These are phyloP conservation scores for Sebastiscus tertius DNA, from an alignment of 2,797 vertebrate species.

Conservation along the genomic window DNA sequence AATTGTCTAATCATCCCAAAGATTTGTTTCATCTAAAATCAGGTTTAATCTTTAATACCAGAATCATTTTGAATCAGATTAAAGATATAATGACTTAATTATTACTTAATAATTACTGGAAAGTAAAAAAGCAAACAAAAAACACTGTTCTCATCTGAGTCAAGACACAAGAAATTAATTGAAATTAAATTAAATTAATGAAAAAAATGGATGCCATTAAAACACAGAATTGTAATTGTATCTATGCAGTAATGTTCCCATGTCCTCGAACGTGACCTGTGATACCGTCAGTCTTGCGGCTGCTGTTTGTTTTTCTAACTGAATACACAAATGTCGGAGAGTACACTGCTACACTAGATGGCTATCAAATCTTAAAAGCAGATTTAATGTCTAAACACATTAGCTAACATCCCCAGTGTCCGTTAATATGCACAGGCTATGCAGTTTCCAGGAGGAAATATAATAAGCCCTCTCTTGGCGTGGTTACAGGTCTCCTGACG, in stretches of 20 bases:
- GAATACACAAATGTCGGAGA: conserved; percentile 59
- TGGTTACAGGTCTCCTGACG: conserved; percentile 56
- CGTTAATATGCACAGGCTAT: conserved; percentile 53
- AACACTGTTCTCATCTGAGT: background rate
- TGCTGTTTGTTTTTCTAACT: conserved; percentile 61
- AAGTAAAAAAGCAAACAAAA: background rate
- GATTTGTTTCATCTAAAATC: background rate
- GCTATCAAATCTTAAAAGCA: conserved; percentile 66
- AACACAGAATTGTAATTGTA: background rate
- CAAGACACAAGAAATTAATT: background rate
- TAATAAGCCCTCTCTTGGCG: conserved; percentile 60
- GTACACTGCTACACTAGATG: conserved; percentile 47
- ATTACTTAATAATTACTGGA: background rate
- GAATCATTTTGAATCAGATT: background rate
- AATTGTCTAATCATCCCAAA: background rate
- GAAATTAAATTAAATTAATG: background rate
- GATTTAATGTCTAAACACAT: conserved; percentile 80
- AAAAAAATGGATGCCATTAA: background rate
- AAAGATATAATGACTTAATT: background rate
- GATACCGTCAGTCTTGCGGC: conserved; percentile 33
- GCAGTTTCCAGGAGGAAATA: conserved; percentile 73
- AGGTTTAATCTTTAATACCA: background rate
- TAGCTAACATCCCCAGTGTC: conserved; percentile 69
- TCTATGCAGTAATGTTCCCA: conserved; percentile 15
- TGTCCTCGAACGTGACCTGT: conserved; percentile 39